These are phyloP conservation scores for Melipona quadrifasciata DNA, from an alignment of 1,140 invertebrate genomes.

Conservation along the genomic window DNA sequence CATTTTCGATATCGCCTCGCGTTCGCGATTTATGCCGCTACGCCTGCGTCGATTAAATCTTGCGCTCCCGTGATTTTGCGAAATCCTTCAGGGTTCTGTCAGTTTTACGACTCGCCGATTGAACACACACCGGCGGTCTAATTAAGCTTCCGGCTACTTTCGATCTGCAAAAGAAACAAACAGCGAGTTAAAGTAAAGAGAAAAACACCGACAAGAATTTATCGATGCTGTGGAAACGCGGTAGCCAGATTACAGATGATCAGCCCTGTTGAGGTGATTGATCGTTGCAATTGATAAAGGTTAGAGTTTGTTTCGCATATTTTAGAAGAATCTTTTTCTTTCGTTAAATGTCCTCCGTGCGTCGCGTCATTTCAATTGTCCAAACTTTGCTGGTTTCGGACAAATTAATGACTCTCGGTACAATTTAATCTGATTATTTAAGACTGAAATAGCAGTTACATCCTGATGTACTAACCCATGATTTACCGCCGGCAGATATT, in stretches of 20 bases:
- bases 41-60: not conserved
- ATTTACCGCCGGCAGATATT: not conserved
- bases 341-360: too few relatives aligned
- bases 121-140: not conserved
- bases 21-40: slow-evolving; percentile 10
- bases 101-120: not conserved
- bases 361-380: not conserved
- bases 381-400: not conserved
- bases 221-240: not conserved
- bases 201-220: not conserved
- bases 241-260: not conserved
- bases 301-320: not conserved
- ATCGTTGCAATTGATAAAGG: not conserved
- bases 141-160: not conserved
- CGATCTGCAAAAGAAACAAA: not conserved
- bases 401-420: too few relatives aligned
- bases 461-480: not conserved
- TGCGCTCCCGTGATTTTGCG: not conserved
- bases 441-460: not conserved
- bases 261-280: not conserved
- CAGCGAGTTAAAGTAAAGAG: not conserved
- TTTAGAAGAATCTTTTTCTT: not conserved
- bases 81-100: not conserved
- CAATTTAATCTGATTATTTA: not conserved
- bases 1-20: not conserved